These are phyloP conservation scores for Myanophis thanlyinensis DNA, from an alignment of 2,113 vertebrate genomes.

Conservation along the genomic window DNA sequence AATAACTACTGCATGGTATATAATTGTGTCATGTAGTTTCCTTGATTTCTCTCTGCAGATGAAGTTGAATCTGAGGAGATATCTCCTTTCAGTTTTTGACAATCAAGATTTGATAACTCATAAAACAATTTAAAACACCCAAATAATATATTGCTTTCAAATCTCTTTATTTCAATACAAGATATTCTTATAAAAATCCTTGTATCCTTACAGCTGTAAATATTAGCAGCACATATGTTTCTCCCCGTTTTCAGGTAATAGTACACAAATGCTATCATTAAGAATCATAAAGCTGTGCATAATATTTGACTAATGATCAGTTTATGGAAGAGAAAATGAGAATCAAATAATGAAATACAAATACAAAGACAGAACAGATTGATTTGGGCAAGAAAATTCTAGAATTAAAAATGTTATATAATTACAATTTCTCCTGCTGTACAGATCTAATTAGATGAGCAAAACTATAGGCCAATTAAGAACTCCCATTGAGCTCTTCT, in stretches of 20 bases:
- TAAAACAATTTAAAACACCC: neutral
- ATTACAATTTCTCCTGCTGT: neutral
- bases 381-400: neutral
- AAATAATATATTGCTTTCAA: neutral
- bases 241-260: neutral
- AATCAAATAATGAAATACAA: neutral
- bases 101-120: neutral
- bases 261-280: neutral
- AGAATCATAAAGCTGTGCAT: neutral
- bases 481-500: neutral
- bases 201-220: neutral
- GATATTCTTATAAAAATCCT: neutral
- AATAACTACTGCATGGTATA: neutral
- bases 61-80: neutral
- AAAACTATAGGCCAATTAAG: neutral
- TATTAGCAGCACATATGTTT: neutral
- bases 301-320: neutral
- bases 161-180: neutral
- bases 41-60: neutral
- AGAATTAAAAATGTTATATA: neutral
- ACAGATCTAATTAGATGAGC: neutral
- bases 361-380: neutral
- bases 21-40: neutral
- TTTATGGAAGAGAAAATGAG: neutral
- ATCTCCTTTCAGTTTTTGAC: neutral